A percentile compares a stretch with the other conserved stretches of the same genome.
phyloP scores from a whole-genome alignment of 2,888 invertebrate genomes.

The Parnassius apollo region DNA sequence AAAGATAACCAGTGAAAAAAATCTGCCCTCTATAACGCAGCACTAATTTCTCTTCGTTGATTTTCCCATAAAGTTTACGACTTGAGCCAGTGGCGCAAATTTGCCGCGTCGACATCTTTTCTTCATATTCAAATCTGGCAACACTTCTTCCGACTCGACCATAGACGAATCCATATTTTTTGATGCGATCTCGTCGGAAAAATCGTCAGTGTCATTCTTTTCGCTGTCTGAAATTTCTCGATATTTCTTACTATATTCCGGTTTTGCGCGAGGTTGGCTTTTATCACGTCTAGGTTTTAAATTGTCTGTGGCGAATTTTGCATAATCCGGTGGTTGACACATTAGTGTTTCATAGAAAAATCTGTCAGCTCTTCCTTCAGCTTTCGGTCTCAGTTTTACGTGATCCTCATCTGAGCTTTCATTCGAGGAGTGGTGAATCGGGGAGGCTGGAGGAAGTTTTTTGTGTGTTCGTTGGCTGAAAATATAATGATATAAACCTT shows the following conservation, averaged over 20 bases:
- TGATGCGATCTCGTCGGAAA: slow-evolving; percentile 57
- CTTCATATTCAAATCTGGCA: slow-evolving; percentile 55
- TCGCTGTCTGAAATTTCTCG: slow-evolving; percentile 55
- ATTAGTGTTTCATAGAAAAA: slow-evolving; percentile 69
- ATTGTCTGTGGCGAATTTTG: slow-evolving; percentile 45
- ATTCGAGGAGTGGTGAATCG: slow-evolving; percentile 52
- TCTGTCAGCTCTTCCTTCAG: slow-evolving; percentile 56
- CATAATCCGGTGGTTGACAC: slow-evolving; percentile 54
- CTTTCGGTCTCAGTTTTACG: slow-evolving; percentile 43
- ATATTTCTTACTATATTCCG: slow-evolving; percentile 50
- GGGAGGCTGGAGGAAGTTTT: slow-evolving; percentile 49
- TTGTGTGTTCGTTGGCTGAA: slow-evolving; percentile 50
- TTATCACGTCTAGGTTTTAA: slow-evolving; percentile 45
- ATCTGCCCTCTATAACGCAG: slow-evolving; percentile 35
- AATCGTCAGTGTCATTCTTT: slow-evolving; percentile 59
- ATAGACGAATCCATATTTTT: slow-evolving; percentile 61
- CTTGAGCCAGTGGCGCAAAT: slow-evolving; percentile 63
- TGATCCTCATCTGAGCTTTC: slow-evolving; percentile 64
- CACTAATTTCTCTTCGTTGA: slow-evolving; percentile 55
- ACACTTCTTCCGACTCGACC: slow-evolving; percentile 57
- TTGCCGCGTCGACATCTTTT: slow-evolving; percentile 58
- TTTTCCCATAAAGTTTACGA: slow-evolving; percentile 72
- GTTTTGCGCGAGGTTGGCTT: slow-evolving; percentile 40
- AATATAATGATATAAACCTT: slow-evolving; percentile 13
- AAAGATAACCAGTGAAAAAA: slow-evolving; percentile 39